phyloP scores from a whole-genome alignment of 2,113 vertebrate genomes.

The Picathartes gymnocephalus region DNA sequence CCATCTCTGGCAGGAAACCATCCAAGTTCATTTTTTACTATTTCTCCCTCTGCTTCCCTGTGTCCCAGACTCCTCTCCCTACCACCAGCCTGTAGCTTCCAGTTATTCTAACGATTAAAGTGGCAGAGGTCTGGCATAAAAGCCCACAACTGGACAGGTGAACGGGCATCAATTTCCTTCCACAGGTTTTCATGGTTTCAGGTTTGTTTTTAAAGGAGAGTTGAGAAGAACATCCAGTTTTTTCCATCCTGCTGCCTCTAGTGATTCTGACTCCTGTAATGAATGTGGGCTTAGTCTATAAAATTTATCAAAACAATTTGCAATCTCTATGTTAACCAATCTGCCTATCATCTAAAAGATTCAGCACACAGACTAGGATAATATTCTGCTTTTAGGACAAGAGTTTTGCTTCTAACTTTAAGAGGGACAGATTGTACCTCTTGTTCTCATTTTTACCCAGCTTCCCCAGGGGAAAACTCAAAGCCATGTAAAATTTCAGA shows the following conservation, averaged over 20 bases:
- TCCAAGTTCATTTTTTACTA: background rate
- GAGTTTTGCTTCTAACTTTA: background rate
- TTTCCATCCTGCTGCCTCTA: background rate
- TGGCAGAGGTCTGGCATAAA: background rate
- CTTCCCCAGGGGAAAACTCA: background rate
- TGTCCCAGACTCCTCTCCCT: background rate
- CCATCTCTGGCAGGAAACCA: background rate
- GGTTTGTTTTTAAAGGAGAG: background rate
- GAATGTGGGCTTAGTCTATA: background rate
- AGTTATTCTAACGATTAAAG: background rate
- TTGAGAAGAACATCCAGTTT: background rate
- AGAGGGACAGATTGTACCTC: background rate
- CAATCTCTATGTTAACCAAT: background rate
- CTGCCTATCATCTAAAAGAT: background rate
- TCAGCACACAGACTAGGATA: background rate
- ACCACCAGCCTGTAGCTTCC: background rate
- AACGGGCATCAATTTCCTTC: background rate
- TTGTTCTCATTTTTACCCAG: background rate
- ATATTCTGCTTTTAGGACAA: accelerated
- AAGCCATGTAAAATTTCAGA: background rate
- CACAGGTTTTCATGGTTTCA: background rate
- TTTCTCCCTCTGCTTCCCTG: accelerated
- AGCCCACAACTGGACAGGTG: accelerated
- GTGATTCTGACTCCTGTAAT: background rate
- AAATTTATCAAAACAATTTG: background rate